phyloP scores from a whole-genome alignment of 1,140 invertebrate species.

The Psix sp. region DNA sequence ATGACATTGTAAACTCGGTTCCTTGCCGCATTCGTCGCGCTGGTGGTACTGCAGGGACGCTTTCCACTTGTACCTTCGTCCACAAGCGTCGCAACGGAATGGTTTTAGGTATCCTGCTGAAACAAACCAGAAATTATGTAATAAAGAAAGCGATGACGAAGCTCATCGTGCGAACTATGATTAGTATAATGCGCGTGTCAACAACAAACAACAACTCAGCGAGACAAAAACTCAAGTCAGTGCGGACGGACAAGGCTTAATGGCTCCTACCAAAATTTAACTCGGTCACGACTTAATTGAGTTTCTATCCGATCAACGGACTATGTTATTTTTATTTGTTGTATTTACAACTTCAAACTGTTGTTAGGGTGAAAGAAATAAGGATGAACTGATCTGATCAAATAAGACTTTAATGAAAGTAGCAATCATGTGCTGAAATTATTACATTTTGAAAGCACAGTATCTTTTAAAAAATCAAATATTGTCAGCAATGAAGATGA shows the following conservation, averaged over 20 bases:
- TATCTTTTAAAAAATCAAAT: too few relatives aligned
- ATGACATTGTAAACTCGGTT: slow-evolving; percentile 73
- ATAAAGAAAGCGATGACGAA: background rate
- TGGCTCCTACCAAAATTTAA: too few relatives aligned
- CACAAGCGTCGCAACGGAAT: slow-evolving; percentile 77
- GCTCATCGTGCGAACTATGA: slow-evolving; percentile 24
- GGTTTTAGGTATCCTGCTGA: slow-evolving; percentile 58
- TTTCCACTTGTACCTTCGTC: slow-evolving; percentile 80
- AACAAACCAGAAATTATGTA: slow-evolving; percentile 37
- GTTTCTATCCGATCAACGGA: too few relatives aligned
- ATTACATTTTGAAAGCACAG: too few relatives aligned
- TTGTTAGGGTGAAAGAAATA: too few relatives aligned
- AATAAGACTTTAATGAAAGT: too few relatives aligned
- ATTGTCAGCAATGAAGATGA: too few relatives aligned
- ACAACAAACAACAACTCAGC: slow-evolving; percentile 23
- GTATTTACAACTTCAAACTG: too few relatives aligned
- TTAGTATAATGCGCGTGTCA: slow-evolving; percentile 23
- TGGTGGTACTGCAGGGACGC: slow-evolving; percentile 77
- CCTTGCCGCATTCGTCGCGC: slow-evolving; percentile 70
- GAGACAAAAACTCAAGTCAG: slow-evolving; percentile 37
- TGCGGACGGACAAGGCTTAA: background rate
- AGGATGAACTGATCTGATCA: too few relatives aligned
- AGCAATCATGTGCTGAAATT: too few relatives aligned
- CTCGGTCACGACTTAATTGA: too few relatives aligned
- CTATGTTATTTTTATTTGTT: too few relatives aligned